Base-by-base conservation (phyloP, 1,140 invertebrate genomes). In the Choristoneura fumiferana region DNA sequence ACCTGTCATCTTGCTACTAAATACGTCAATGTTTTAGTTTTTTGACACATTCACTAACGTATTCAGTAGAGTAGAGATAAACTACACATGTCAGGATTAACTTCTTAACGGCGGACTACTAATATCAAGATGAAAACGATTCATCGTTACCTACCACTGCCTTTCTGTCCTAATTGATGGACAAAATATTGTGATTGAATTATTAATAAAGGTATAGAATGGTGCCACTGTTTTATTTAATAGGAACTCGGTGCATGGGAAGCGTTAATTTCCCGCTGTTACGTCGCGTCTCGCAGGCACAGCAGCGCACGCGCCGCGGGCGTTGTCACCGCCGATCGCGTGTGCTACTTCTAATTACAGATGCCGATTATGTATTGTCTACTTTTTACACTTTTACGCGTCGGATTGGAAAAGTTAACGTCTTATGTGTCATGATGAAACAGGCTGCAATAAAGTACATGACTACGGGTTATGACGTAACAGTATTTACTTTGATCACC, bases 331-430 rank as follows among this genome's bases (percentile, higher is more conserved):
- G 17, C 13, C 22, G 43, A 49, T 76, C 61, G 73, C 70, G 75
- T 78, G 76, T 73, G 57, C 55, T 57, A 53, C 54, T 58, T 58
- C 62, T 76, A 80, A 78, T 80, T 82, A 75, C 58, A 62, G 52
- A 59, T 69, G 60, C 45, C 54, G 62, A 69, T 72, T 71, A 76
- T 69, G 73, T 81, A 77, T 79, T 79, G 76, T 80, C 62, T 71
- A 40, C 65, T 75, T 79, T 74, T 78, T 74, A 74, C 64, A 73
- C 68, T 66, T 76, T 63, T 65, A 62, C 58, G 65, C 69, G 58
- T 72, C 67, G 70, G 70, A 79, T 79, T 79, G 73, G 78, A 82
- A 82, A 78, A 75, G 76, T 76, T 75, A 76, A 71, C 65, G 76
- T 67, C 69, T 76, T 68, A 70, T 63, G 67, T 67, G 59, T 69